These are phyloP conservation scores for Leptodactylus fallax DNA, from an alignment of 2,797 vertebrate species.

Conservation along the genomic window DNA sequence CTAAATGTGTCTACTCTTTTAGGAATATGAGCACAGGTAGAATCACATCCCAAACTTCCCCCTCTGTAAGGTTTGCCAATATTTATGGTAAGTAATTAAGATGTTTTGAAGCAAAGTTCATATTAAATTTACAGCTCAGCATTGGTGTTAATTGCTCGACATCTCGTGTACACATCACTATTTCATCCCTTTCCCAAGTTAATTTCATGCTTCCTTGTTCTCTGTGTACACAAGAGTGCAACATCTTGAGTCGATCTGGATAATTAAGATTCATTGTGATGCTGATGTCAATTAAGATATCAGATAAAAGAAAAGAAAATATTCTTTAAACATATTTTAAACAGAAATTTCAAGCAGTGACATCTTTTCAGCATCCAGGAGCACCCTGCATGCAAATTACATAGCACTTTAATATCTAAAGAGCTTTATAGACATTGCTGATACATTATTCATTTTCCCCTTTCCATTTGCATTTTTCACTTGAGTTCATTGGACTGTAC, in stretches of 20 bases:
- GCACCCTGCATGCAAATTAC: not conserved
- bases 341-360: not conserved
- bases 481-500: not conserved
- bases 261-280: constrained; percentile 38
- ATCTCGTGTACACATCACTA: constrained; percentile 7
- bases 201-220: constrained; percentile 40
- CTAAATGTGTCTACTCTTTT: not conserved
- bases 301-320: not conserved
- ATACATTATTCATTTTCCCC: not conserved
- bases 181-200: constrained; percentile 17
- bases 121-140: constrained; percentile 31
- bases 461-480: not conserved
- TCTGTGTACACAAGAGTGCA: not conserved
- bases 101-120: constrained; percentile 28
- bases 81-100: constrained; percentile 15
- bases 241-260: not conserved
- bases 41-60: not conserved
- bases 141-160: constrained; percentile 29
- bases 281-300: constrained; percentile 21
- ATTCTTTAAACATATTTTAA: constrained; percentile 9
- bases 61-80: not conserved
- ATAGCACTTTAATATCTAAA: not conserved
- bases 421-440: not conserved
- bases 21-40: not conserved
- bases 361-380: not conserved